A percentile compares a stretch with the other conserved stretches of the same genome.
Conservation (phyloP, 1,140 invertebrate species). For the Drosophila athabasca region DNA sequence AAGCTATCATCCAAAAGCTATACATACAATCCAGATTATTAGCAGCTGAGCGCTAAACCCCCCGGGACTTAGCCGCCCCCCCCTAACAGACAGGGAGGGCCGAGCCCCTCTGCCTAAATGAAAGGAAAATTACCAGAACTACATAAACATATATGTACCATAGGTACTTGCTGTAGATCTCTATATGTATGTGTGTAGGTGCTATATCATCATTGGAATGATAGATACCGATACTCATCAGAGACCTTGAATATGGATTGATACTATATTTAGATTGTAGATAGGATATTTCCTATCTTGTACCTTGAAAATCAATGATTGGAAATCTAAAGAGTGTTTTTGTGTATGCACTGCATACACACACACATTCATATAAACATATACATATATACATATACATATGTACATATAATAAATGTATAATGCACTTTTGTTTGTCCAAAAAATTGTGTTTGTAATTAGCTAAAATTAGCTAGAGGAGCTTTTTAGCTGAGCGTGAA, state of each 20-base stretch:
- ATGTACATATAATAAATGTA: background rate
- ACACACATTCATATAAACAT: background rate
- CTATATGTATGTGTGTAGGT: too few species aligned
- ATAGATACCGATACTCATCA: too few species aligned
- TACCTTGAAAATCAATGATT: too few species aligned
- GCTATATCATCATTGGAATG: too few species aligned
- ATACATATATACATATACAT: background rate
- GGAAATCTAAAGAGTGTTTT: constrained; percentile 3
- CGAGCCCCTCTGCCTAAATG: too few species aligned
- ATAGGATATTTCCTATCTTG: too few species aligned
- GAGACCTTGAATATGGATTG: too few species aligned
- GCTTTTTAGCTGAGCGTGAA: constrained; percentile 37
- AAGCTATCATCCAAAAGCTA: constrained; percentile 44
- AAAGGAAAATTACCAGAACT: too few species aligned
- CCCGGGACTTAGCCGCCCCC: background rate
- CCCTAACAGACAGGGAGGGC: too few species aligned
- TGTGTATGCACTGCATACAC: background rate
- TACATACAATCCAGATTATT: constrained; percentile 7
- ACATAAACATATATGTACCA: too few species aligned
- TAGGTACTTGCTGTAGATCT: too few species aligned
- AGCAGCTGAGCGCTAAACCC: constrained; percentile 24
- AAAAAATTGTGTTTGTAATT: constrained; percentile 57
- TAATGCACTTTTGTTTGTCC: constrained; percentile 41
- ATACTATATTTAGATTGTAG: too few species aligned
- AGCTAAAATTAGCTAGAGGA: constrained; percentile 29